Percentiles rank a stretch among this genome's conserved stretches.
Evolutionary conservation across 2,113 vertebrate species (phyloP).

Genomic region (Erpornis zantholeuca): DNA sequence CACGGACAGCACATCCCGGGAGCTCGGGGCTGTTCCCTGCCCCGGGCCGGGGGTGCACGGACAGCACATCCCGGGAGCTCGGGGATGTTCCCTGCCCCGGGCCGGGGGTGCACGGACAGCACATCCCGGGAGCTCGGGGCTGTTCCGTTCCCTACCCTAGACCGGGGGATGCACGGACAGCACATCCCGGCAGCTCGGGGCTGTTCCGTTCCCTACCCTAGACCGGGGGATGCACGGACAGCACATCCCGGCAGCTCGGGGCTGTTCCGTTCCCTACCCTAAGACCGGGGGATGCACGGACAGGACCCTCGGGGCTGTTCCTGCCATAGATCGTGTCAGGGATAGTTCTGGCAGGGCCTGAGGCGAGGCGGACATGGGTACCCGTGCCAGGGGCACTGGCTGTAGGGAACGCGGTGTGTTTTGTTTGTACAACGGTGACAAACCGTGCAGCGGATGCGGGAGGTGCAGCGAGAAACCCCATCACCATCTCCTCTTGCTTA

Average conservation of each 20-base stretch:
- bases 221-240: neutral
- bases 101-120: neutral
- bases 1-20: neutral
- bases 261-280: neutral
- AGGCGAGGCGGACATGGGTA: neutral
- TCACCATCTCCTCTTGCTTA: neutral
- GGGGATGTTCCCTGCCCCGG: rapidly evolving
- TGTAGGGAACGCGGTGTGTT: neutral
- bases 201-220: neutral
- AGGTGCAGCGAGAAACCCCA: neutral
- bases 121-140: neutral
- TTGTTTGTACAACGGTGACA: rapidly evolving
- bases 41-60: neutral
- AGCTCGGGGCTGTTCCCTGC: neutral
- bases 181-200: neutral
- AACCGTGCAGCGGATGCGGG: neutral
- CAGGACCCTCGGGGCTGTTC: neutral
- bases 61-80: neutral
- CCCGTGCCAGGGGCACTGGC: neutral
- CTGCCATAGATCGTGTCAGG: neutral
- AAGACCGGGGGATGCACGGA: neutral
- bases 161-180: neutral
- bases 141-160: neutral
- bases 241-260: neutral
- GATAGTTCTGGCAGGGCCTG: neutral